phyloP scores from a whole-genome alignment of 2,113 vertebrate genomes.

The Jaculus jaculus region DNA sequence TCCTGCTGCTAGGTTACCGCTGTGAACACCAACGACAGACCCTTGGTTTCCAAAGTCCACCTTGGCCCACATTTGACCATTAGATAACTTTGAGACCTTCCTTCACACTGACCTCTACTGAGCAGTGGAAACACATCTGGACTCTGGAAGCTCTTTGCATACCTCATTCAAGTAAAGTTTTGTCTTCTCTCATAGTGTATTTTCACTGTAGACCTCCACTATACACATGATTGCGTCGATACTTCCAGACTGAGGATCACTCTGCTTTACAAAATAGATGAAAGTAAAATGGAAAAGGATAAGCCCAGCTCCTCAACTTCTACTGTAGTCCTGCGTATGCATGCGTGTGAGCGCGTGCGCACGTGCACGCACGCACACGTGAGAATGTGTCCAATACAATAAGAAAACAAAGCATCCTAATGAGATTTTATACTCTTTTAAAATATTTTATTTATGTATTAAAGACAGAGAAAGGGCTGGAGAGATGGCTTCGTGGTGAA shows the following conservation, averaged over 20 bases:
- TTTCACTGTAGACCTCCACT: neutral
- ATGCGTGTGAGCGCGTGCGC: too few relatives aligned
- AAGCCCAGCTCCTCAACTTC: neutral
- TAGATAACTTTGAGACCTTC: neutral
- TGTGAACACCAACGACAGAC: neutral
- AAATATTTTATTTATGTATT: too few relatives aligned
- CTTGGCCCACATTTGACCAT: neutral
- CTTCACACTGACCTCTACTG: neutral
- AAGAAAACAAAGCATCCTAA: neutral
- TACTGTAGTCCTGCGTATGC: neutral
- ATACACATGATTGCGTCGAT: neutral
- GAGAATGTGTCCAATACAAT: neutral
- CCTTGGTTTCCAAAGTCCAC: neutral
- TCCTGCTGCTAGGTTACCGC: neutral
- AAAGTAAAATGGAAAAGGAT: neutral
- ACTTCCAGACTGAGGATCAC: neutral
- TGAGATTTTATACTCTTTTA: too few relatives aligned
- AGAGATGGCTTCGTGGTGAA: too few relatives aligned
- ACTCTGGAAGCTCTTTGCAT: neutral
- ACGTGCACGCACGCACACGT: neutral
- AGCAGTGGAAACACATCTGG: neutral
- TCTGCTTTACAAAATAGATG: neutral
- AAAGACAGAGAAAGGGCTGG: too few relatives aligned
- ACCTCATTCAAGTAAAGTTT: neutral
- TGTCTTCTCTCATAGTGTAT: neutral